Conservation (phyloP, 2,888 invertebrate genomes). For the Deilephila elpenor region DNA sequence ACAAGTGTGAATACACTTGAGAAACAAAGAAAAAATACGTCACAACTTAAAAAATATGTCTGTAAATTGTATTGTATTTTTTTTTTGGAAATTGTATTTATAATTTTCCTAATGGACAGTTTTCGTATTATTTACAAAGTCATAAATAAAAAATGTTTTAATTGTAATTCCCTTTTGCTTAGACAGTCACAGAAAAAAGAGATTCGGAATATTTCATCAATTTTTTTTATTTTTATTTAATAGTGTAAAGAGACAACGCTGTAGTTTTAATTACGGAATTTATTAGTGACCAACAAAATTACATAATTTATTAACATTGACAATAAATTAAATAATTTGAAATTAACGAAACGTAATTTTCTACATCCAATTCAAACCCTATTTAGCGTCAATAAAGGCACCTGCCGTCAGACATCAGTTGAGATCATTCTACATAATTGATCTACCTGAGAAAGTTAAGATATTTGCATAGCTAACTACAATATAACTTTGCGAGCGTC, state of each 20-base stretch:
- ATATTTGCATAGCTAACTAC: conserved; percentile 58
- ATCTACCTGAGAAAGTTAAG: conserved; percentile 52
- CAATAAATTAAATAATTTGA: too few relatives aligned
- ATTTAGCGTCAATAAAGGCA: not conserved
- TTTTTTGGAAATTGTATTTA: not conserved
- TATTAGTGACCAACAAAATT: too few relatives aligned
- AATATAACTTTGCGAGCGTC: conserved; percentile 44
- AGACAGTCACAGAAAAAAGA: too few relatives aligned
- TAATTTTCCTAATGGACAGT: not conserved
- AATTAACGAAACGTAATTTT: too few relatives aligned
- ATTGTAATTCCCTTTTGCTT: too few relatives aligned
- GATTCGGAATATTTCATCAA: too few relatives aligned
- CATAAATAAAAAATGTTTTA: not conserved
- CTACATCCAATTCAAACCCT: not conserved
- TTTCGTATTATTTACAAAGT: too few relatives aligned
- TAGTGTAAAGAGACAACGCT: too few relatives aligned
- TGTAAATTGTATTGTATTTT: not conserved
- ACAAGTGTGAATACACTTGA: not conserved
- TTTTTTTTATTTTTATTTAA: too few relatives aligned
- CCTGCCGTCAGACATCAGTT: conserved; percentile 14
- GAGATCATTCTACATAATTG: conserved; percentile 52
- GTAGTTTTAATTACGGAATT: too few relatives aligned
- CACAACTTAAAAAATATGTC: not conserved
- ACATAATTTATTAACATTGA: too few relatives aligned
- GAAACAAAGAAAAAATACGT: not conserved